Conservation (phyloP, 1,140 invertebrate species). For the Wasmannia auropunctata region DNA sequence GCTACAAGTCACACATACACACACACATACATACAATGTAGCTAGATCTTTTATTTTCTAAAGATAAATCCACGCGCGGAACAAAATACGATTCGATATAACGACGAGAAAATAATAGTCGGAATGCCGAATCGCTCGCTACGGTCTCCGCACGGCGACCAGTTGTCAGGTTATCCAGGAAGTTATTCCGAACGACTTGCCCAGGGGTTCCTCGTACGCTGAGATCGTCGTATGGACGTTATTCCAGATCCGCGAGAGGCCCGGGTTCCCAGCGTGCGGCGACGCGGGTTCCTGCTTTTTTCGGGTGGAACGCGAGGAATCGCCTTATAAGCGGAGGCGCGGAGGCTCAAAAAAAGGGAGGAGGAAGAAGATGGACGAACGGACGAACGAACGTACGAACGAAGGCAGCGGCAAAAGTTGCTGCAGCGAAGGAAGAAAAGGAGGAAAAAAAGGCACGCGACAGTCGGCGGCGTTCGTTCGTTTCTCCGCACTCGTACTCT, state of each 20-base stretch:
- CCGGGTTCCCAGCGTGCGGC: constrained; percentile 60
- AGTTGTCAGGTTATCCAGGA: constrained; percentile 37
- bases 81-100: constrained; percentile 31
- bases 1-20: background rate
- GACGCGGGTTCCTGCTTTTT: constrained; percentile 75
- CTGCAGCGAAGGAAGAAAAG: constrained; percentile 65
- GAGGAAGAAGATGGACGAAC: constrained; percentile 61
- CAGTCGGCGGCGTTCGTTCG: constrained; percentile 72
- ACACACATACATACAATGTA: background rate
- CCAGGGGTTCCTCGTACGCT: constrained; percentile 34
- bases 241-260: constrained; percentile 55
- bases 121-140: constrained; percentile 5
- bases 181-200: constrained; percentile 47
- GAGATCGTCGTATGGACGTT: constrained; percentile 21
- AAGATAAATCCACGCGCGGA: background rate
- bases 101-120: constrained; percentile 2
- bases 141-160: background rate
- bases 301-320: constrained; percentile 80
- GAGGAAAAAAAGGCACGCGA: constrained; percentile 74
- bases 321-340: constrained; percentile 81
- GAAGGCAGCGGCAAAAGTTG: constrained; percentile 50
- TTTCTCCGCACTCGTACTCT: constrained; percentile 57
- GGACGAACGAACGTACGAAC: constrained; percentile 50
- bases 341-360: constrained; percentile 70
- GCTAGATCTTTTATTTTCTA: background rate